These are phyloP conservation scores for Eristalis tenax DNA, from an alignment of 2,888 invertebrate genomes.

Conservation along the genomic window DNA sequence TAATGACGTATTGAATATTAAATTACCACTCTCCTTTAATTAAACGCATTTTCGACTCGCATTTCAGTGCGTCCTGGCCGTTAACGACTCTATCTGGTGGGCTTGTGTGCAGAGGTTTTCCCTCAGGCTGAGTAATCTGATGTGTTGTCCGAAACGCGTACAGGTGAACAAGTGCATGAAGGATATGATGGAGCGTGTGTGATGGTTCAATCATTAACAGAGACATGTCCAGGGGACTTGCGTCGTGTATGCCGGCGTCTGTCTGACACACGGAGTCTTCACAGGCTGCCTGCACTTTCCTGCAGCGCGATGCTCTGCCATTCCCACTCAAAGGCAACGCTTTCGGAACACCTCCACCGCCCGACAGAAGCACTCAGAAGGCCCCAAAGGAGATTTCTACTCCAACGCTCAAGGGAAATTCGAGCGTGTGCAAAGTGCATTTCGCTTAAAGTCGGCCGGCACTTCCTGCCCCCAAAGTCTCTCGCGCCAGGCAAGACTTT, in stretches of 20 bases:
- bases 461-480: background rate
- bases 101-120: background rate
- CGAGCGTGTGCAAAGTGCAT: background rate
- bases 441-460: background rate
- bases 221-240: no score
- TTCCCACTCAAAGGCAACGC: no score
- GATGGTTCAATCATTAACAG: no score
- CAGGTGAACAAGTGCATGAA: background rate
- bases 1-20: constrained; percentile 45
- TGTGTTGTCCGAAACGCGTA: background rate
- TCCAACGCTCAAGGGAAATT: background rate
- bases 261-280: no score
- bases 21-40: constrained; percentile 60
- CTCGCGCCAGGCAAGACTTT: background rate
- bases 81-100: background rate
- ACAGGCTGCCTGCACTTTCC: no score
- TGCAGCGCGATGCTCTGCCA: no score
- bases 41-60: constrained; percentile 59
- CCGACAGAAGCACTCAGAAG: no score
- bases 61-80: constrained; percentile 36
- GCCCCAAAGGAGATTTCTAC: no score
- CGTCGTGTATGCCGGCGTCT: no score
- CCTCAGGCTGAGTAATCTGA: background rate
- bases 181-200: background rate
- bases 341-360: no score